phyloP scores from a whole-genome alignment of 2,888 invertebrate species.

The Netelia virgata region DNA sequence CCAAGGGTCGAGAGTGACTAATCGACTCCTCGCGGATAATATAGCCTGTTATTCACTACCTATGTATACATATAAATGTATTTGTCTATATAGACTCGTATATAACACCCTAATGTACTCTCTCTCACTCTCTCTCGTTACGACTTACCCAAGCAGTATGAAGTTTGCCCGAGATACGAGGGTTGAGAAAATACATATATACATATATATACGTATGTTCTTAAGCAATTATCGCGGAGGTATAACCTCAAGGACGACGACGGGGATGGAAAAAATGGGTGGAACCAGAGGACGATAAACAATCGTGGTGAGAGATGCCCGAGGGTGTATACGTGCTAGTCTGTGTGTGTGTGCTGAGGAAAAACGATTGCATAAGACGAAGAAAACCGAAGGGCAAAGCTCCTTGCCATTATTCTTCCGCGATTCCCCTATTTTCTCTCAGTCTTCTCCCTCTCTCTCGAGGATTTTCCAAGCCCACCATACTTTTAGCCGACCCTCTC shows the following conservation, averaged over 20 bases:
- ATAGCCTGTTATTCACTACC: slow-evolving; percentile 34
- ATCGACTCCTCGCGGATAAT: slow-evolving; percentile 68
- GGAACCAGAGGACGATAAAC: slow-evolving; percentile 4
- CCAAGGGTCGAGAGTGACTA: slow-evolving; percentile 69
- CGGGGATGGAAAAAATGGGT: slow-evolving; percentile 28
- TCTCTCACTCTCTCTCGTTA: too few species aligned
- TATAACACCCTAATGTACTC: slow-evolving; percentile 38
- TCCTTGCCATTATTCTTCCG: slow-evolving; percentile 1
- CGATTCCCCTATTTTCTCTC: slow-evolving; percentile 8
- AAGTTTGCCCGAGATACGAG: not conserved
- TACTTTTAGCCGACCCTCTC: slow-evolving; percentile 1
- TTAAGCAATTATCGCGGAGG: slow-evolving; percentile 75
- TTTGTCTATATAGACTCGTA: not conserved
- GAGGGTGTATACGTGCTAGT: not conserved
- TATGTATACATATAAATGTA: slow-evolving; percentile 9
- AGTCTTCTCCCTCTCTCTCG: slow-evolving; percentile 12
- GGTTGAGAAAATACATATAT: slow-evolving; percentile 55
- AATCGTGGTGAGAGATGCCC: slow-evolving; percentile 35
- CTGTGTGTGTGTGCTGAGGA: not conserved
- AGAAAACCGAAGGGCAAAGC: slow-evolving; percentile 26
- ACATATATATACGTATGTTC: slow-evolving; percentile 71
- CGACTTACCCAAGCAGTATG: not conserved
- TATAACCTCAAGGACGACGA: slow-evolving; percentile 39
- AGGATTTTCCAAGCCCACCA: not conserved
- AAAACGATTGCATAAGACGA: slow-evolving; percentile 4